phyloP scores from a whole-genome alignment of 2,888 invertebrate species.

The Pocota personata region DNA sequence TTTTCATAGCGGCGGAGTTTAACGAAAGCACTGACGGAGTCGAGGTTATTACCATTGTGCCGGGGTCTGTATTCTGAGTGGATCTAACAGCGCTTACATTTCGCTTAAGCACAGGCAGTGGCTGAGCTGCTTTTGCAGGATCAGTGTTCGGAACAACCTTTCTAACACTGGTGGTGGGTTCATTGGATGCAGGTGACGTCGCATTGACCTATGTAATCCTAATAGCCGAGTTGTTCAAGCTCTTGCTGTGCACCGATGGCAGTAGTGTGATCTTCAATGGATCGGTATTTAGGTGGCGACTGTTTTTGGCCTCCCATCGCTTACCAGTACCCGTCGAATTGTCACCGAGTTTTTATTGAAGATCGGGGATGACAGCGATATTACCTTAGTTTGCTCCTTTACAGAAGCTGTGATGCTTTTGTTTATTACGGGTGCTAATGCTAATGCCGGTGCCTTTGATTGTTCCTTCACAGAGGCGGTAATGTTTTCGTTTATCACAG shows the following conservation, averaged over 20 bases:
- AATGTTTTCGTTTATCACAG: conserved; percentile 36
- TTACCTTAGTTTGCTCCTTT: conserved; percentile 35
- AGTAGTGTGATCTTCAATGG: conserved; percentile 9
- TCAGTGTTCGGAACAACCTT: conserved; percentile 6
- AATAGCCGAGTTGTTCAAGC: conserved; percentile 21
- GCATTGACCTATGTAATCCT: conserved; percentile 29
- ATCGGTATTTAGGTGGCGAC: neutral
- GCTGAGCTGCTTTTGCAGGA: neutral
- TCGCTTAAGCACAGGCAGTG: conserved; percentile 26
- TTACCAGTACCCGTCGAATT: conserved; percentile 49
- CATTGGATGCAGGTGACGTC: neutral
- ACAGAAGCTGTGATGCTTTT: conserved; percentile 46
- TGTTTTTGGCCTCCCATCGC: conserved; percentile 43
- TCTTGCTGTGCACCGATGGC: neutral
- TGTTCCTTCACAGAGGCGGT: conserved; percentile 31
- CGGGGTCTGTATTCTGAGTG: neutral
- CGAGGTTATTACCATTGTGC: neutral
- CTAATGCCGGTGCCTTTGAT: neutral
- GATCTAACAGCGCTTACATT: neutral
- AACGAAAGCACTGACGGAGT: neutral
- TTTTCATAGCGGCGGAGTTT: conserved; percentile 26
- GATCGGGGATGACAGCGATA: conserved; percentile 32
- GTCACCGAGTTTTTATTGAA: conserved; percentile 67
- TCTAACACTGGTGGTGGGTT: conserved; percentile 22
- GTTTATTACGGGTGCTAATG: conserved; percentile 30